Evolutionary conservation across 2,888 invertebrate species (phyloP).

Genomic region (Prenolepis imparis): DNA sequence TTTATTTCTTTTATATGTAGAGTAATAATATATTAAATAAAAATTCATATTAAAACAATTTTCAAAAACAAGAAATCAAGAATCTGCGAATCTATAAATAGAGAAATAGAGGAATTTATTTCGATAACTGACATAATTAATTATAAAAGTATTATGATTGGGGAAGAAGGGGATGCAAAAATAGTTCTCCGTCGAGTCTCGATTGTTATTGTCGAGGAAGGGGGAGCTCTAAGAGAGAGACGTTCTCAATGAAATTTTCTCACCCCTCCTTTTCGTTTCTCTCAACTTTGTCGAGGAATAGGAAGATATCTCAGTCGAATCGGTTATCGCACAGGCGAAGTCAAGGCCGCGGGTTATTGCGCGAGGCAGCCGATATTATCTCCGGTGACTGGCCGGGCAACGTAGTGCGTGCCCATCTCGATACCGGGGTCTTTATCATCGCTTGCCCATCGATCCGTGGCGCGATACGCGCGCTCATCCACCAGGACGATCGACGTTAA

Average conservation of each 20-base stretch:
- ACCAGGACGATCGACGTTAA: slow-evolving; percentile 71
- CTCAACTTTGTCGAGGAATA: neutral
- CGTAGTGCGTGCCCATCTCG: slow-evolving; percentile 55
- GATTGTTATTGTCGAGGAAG: neutral
- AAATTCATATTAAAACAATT: too few relatives aligned
- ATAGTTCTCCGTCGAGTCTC: neutral
- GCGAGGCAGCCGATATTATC: slow-evolving; percentile 67
- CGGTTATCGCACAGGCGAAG: slow-evolving; percentile 50
- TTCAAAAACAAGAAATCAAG: too few relatives aligned
- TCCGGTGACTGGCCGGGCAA: slow-evolving; percentile 53
- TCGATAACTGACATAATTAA: neutral
- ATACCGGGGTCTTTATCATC: slow-evolving; percentile 68
- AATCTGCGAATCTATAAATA: too few relatives aligned
- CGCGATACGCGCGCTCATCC: slow-evolving; percentile 65
- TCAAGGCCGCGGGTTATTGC: slow-evolving; percentile 68
- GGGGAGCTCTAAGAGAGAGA: neutral
- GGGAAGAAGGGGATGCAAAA: neutral
- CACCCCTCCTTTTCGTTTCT: neutral
- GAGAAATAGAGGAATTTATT: too few relatives aligned
- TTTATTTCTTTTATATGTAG: neutral
- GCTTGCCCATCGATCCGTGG: slow-evolving; percentile 61
- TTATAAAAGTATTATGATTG: neutral
- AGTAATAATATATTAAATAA: neutral
- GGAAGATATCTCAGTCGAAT: slow-evolving; percentile 5
- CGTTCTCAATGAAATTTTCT: neutral